Base-by-base conservation (phyloP, 2,113 vertebrate species). In the Xyliphius kryptos region DNA sequence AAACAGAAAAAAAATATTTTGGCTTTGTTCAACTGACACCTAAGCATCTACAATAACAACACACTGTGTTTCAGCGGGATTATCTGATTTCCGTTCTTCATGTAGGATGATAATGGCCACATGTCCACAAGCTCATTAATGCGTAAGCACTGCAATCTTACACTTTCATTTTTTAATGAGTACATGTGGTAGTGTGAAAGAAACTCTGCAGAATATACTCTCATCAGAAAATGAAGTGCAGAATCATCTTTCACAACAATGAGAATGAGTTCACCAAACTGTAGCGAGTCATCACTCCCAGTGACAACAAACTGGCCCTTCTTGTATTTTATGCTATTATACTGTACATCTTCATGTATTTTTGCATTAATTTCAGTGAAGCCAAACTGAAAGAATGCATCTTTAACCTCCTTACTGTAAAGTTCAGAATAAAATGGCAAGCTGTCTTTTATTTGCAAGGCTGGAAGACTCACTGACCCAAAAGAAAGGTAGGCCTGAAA, bases 401-500 rank as follows among this genome's bases (percentile, higher is more conserved):
- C 49, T 51, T 22, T 51, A 51, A 22, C 49, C 6, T 22, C 10
- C 20, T 51, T 17, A 51, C 49, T 51, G 19, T 51, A 51, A 51
- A 51, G 49, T 17, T 51, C 19, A 1, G 9, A 51, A 13, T 51
- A 51, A 51, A 51, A 51, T 51, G 49, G 19, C 21, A 16, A 47
- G 44, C 44, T 9, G 9, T 17, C 44, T 47, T 61, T 15, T 47
- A 59, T 15, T 46, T 49, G 43, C 44, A 48, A 36, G 3, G 21
- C 13, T 36, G 21, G 43, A 8, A 6, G 13, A 49, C 22, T 32
- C 9, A 54, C 22, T 54, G 58, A 37, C 8, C 59, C 59, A 49
- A 44, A 22, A 12, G 59, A 36, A 17, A 50, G 22, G 8, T 49
- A 61, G 14, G 46, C 46, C 17, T 77, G 68, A 62, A 65, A 52